Base-by-base conservation (phyloP, 2,113 vertebrate genomes). In the Tricholaema leucomelas region DNA sequence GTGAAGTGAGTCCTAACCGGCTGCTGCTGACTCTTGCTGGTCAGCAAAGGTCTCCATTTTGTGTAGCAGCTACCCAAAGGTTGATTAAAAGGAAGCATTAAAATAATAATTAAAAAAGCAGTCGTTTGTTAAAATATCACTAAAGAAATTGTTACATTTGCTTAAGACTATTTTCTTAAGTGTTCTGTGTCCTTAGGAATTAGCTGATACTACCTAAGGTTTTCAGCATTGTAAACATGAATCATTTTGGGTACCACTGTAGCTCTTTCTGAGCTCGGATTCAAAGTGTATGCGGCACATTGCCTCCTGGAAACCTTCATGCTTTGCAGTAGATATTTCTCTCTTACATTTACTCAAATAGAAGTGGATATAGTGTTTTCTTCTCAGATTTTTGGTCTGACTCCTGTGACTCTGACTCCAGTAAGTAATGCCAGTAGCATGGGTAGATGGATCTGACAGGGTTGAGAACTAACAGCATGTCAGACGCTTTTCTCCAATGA, bases 401-500 rank as follows among this genome's bases (percentile, higher is more conserved):
- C 97, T 97, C 88, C 81, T 96, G 97, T 95, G 97, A 96, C 96
- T 96, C 92, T 77, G 91, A 93, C 95, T 97, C 90, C 95, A 96
- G 97, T 96, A 97, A 97, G 96, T 96, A 97, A 97, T 97, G 82
- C 93, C 93, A 78, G 93, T 23, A 91, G 96, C 93, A 80, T 81
- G 96, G 97, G 97, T 96, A 96, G 98, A 97, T 90, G 91, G 94
- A 97, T 96, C 97, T 97, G 98, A 97, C 97, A 97, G 97, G 93
- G 85, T 52, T 36, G 82, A 95, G 97, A 97, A 97, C 98, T 96
- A 97, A 97, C 97, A 96, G 97, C 93, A n/a, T 95, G 95, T 97
- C 96, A 92, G 96, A 94, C 86, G 97, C 97, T 97, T 97, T 97
- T 98, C 97, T 96, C 97, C 98, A 86, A 96, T 96, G 97, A 97